Base-by-base conservation (phyloP, 1,140 invertebrate species). In the Dinoponera quadriceps region DNA sequence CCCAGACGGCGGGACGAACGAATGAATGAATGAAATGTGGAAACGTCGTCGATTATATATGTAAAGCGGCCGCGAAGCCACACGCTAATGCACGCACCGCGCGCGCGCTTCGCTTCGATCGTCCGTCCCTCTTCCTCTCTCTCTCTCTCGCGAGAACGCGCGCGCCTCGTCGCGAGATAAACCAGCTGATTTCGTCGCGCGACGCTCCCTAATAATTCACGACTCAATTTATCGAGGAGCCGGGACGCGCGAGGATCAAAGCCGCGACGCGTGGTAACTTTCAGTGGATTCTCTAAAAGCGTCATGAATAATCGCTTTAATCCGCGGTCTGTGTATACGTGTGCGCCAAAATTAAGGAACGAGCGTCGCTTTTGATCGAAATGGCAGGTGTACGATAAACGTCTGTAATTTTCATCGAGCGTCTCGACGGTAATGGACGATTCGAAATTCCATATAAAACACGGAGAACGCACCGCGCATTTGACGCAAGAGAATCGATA, bases 101-200 rank as follows among this genome's bases (percentile, higher is more conserved):
- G 0, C 22, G 22, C 29, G 29, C 62, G 33, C 49, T 18, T 78
- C 20, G 14, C 16, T 20, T 33, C 11, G 27, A 5, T 25, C 49
- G 14, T 16, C 48, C 20, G 1, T 22, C 5, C 38, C 22, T 63
- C 2, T 33, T 38, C 44, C 33, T 9, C 38, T 33, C 29, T 33
- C 29, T 5, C 5, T 33, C 5, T 33, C 29, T 33, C 29, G 2
- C n/a, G n/a, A n/a, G n/a, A n/a, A 33, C 7, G 49, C 73, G 20
- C 20, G 62, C 48, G 48, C 11, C 38, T 44, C 38, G 38, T 65
- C 27, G 74, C 75, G 62, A 78, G 33, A 57, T 48, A 27, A 69
- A 48, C 38, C 75, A 57, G 33, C 75, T 71, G 75, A 71, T 71
- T n/a, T 68, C 75, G 18, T 22, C 25, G 66, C 38, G n/a, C 22